phyloP scores from a whole-genome alignment of 2,888 invertebrate genomes.

The Horisme vitalbata region DNA sequence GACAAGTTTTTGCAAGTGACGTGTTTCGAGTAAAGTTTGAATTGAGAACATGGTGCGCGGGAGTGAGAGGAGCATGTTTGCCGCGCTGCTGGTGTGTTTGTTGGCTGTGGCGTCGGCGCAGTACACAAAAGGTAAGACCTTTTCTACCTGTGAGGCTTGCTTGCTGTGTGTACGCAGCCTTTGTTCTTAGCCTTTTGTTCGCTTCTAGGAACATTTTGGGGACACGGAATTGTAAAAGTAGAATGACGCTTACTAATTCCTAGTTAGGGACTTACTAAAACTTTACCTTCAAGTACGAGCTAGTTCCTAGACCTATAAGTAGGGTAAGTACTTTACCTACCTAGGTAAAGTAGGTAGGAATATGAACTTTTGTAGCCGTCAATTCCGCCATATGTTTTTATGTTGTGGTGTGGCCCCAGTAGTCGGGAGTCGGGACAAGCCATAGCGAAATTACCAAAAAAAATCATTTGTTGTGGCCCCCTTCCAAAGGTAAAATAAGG shows the following conservation, averaged over 20 bases:
- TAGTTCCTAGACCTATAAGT: too few relatives aligned
- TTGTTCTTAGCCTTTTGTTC: conserved; percentile 69
- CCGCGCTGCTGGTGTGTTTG: conserved; percentile 65
- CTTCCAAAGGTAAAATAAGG: too few relatives aligned
- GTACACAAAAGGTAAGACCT: conserved; percentile 75
- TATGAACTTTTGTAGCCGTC: too few relatives aligned
- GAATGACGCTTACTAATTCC: conserved; percentile 20
- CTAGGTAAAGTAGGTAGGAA: too few relatives aligned
- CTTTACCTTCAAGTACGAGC: too few relatives aligned
- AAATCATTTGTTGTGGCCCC: too few relatives aligned
- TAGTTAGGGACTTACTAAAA: too few relatives aligned
- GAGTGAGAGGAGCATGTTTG: conserved; percentile 64
- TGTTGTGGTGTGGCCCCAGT: too few relatives aligned
- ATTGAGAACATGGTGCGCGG: conserved; percentile 66
- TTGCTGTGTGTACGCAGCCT: conserved; percentile 48
- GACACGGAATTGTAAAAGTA: conserved; percentile 11
- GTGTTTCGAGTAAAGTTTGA: conserved; percentile 66
- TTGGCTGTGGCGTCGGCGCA: conserved; percentile 70
- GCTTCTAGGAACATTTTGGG: conserved; percentile 35
- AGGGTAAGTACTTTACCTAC: too few relatives aligned
- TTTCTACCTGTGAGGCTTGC: conserved; percentile 63
- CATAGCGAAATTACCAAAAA: too few relatives aligned
- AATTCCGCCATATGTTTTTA: too few relatives aligned
- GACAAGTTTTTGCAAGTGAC: conserved; percentile 75
- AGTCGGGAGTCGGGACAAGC: too few relatives aligned